Conservation (phyloP, 2,888 invertebrate species). For the Aphodius sticticus region DNA sequence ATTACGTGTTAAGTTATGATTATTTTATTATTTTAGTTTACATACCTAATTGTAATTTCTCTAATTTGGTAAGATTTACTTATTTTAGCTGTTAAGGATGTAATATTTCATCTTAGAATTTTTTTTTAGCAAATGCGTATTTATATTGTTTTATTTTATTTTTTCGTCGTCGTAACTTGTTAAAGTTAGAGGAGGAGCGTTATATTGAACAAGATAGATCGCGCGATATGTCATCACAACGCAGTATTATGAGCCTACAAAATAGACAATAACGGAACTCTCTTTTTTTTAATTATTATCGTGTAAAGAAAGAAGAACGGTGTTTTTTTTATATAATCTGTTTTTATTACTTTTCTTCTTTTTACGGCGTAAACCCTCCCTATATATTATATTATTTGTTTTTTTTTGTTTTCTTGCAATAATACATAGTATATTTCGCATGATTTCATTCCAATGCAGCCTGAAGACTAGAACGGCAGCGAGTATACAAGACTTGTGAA, state of each 20-base stretch:
- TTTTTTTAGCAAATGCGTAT: conserved; percentile 57
- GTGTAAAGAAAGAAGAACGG: conserved; percentile 20
- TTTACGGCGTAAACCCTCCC: not conserved
- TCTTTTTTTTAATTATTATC: not conserved
- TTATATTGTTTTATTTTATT: conserved; percentile 50
- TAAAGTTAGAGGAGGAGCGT: conserved; percentile 19
- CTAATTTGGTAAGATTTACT: conserved; percentile 53
- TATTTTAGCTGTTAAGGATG: conserved; percentile 51
- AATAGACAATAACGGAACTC: conserved; percentile 27
- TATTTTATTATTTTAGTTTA: conserved; percentile 53
- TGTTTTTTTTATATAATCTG: conserved; percentile 36
- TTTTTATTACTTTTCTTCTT: conserved; percentile 4
- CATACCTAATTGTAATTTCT: conserved; percentile 53
- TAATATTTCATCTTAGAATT: conserved; percentile 54
- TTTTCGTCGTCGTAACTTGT: conserved; percentile 18
- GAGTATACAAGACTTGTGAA: conserved; percentile 28
- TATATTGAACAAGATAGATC: conserved; percentile 14
- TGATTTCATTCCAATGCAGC: conserved; percentile 49
- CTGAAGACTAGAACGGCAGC: conserved; percentile 46
- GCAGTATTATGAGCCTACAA: conserved; percentile 30
- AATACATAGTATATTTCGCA: conserved; percentile 51
- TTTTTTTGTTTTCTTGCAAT: conserved; percentile 45
- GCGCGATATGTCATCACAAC: not conserved
- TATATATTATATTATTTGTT: conserved; percentile 34
- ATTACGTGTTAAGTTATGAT: conserved; percentile 48